A percentile compares a stretch with the other conserved stretches of the same genome.
These are phyloP conservation scores for Stenodera caucasica DNA, from an alignment of 2,888 invertebrate species.

Conservation along the genomic window DNA sequence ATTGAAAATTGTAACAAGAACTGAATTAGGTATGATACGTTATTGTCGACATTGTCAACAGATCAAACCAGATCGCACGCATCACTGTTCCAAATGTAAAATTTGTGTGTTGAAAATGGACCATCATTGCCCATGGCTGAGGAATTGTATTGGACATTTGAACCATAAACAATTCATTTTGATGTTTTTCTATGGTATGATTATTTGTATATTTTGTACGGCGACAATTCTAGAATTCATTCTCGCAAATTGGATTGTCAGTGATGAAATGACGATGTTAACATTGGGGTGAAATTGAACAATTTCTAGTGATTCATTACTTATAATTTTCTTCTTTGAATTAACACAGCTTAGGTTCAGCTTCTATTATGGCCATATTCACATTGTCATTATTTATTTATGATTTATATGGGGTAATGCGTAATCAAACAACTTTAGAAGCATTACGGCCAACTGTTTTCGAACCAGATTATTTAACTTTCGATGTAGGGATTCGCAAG, in stretches of 20 bases:
- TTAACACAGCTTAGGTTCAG: constrained; percentile 28
- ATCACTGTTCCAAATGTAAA: constrained; percentile 44
- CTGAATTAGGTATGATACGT: constrained; percentile 67
- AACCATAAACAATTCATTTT: constrained; percentile 46
- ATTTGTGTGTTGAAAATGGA: constrained; percentile 48
- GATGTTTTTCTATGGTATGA: constrained; percentile 35
- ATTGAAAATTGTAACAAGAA: constrained; percentile 78
- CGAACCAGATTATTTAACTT: constrained; percentile 33
- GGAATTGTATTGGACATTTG: constrained; percentile 43
- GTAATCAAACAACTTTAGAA: constrained; percentile 43
- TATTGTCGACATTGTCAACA: constrained; percentile 42
- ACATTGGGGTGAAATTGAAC: constrained; percentile 13
- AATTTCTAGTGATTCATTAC: too few species aligned
- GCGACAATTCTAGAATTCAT: constrained; percentile 14
- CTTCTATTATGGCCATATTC: constrained; percentile 26
- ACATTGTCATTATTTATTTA: constrained; percentile 31
- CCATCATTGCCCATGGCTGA: constrained; percentile 48
- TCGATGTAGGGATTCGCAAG: constrained; percentile 36
- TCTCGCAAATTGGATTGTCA: constrained; percentile 4
- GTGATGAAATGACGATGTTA: background rate
- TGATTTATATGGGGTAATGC: constrained; percentile 31
- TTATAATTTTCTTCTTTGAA: too few species aligned
- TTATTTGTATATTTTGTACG: constrained; percentile 31
- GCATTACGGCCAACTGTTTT: constrained; percentile 31
- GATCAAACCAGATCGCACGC: constrained; percentile 47